phyloP scores from a whole-genome alignment of 2,888 invertebrate genomes.

The Ennomos fuscantarius region DNA sequence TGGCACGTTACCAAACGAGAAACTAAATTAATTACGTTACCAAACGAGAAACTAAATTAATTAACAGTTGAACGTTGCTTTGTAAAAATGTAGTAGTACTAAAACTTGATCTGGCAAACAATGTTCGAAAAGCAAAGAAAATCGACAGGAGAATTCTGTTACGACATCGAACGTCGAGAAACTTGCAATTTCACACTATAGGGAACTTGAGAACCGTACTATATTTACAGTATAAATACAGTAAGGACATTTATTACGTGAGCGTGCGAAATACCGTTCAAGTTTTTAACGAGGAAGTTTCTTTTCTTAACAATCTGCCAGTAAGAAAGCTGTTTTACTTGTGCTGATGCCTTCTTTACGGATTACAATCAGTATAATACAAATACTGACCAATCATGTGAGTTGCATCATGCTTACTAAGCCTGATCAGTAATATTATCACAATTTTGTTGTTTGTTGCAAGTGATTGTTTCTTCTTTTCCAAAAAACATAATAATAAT shows the following conservation, averaged over 20 bases:
- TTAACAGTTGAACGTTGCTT: slow-evolving; percentile 12
- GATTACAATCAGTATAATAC: too few relatives aligned
- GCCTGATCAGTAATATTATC: too few relatives aligned
- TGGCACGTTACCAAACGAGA: background rate
- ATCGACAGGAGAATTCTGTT: slow-evolving; percentile 23
- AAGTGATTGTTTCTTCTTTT: too few relatives aligned
- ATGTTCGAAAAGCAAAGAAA: slow-evolving; percentile 21
- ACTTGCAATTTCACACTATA: slow-evolving; percentile 41
- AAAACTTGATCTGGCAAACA: slow-evolving; percentile 23
- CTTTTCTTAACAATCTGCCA: too few relatives aligned
- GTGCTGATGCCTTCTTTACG: too few relatives aligned
- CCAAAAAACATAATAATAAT: too few relatives aligned
- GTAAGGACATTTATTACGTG: slow-evolving; percentile 1
- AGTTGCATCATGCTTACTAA: too few relatives aligned
- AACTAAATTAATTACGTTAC: slow-evolving; percentile 11
- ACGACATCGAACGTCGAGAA: slow-evolving; percentile 22
- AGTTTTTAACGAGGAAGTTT: too few relatives aligned
- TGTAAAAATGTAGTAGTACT: slow-evolving; percentile 12
- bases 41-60: slow-evolving; percentile 8
- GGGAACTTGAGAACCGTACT: slow-evolving; percentile 31
- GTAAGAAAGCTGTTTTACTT: too few relatives aligned
- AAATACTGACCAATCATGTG: too few relatives aligned
- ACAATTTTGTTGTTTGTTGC: too few relatives aligned
- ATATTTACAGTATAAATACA: slow-evolving; percentile 4
- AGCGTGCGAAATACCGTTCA: too few relatives aligned